A percentile compares a stretch with the other conserved stretches of the same genome.
Evolutionary conservation across 1,140 invertebrate genomes (phyloP).

Genomic region (Myzus persicae): DNA sequence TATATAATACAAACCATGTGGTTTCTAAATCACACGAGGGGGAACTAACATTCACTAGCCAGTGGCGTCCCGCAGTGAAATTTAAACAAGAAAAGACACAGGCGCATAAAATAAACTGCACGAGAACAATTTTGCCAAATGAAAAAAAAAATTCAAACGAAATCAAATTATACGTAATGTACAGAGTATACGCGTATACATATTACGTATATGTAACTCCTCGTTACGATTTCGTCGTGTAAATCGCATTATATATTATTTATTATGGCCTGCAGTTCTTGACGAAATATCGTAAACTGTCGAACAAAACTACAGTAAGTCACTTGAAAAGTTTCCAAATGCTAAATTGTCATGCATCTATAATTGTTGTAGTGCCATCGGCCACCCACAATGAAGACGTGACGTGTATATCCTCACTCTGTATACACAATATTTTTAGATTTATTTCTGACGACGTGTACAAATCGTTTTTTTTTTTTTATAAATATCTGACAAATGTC

Average conservation of each 20-base stretch:
- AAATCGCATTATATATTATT: background rate
- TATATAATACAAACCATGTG: background rate
- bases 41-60: background rate
- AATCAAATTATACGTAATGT: background rate
- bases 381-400: background rate
- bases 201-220: too few relatives aligned
- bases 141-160: background rate
- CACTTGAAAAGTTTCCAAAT: background rate
- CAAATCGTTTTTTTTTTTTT: background rate
- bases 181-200: background rate
- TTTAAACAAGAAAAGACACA: constrained; percentile 25
- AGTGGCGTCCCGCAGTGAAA: background rate
- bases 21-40: background rate
- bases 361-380: background rate
- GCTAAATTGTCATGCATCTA: background rate
- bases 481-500: background rate
- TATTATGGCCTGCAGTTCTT: background rate
- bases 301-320: background rate
- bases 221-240: too few relatives aligned
- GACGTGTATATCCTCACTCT: background rate
- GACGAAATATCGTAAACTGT: background rate
- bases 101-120: background rate
- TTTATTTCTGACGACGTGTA: background rate
- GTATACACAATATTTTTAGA: constrained; percentile 14
- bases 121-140: background rate